Conservation (phyloP, 2,797 vertebrate genomes). For the Lepus oiostolus region DNA sequence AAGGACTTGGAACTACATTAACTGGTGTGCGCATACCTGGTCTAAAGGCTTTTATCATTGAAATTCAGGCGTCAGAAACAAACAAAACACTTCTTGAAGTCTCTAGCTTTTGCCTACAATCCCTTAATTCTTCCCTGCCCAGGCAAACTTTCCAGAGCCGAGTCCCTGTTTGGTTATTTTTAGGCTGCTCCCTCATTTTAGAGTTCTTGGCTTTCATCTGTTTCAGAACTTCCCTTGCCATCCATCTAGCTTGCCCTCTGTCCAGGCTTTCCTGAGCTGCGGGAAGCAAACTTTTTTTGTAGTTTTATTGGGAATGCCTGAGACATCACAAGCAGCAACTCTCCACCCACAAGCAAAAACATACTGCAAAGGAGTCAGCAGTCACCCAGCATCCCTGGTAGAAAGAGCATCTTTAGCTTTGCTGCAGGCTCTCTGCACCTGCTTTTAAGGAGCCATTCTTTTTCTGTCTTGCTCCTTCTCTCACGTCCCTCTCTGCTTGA, state of each 20-base stretch:
- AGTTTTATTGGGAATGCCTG: not conserved
- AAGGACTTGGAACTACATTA: not conserved
- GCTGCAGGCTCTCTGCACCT: not conserved
- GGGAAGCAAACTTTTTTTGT: not conserved
- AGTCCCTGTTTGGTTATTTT: not conserved
- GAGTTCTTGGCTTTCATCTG: constrained; percentile 7
- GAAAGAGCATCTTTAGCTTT: not conserved
- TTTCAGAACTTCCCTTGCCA: not conserved
- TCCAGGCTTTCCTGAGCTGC: not conserved
- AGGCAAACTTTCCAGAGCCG: not conserved
- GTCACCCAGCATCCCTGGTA: not conserved
- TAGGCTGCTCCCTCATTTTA: not conserved
- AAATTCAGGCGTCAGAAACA: constrained; percentile 35
- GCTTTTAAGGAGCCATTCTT: not conserved
- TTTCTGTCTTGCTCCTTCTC: not conserved
- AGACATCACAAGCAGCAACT: not conserved
- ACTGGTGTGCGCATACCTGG: not conserved
- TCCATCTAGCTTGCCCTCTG: not conserved
- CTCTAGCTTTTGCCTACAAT: not conserved
- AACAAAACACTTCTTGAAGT: not conserved
- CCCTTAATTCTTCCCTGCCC: not conserved
- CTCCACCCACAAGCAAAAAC: not conserved
- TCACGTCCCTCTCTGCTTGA: not conserved
- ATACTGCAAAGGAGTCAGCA: not conserved
- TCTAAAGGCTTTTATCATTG: not conserved